A percentile compares a stretch with the other conserved stretches of the same genome.
These are phyloP conservation scores for Cossypha polioptera DNA, from an alignment of 2,797 vertebrate genomes.

Conservation along the genomic window DNA sequence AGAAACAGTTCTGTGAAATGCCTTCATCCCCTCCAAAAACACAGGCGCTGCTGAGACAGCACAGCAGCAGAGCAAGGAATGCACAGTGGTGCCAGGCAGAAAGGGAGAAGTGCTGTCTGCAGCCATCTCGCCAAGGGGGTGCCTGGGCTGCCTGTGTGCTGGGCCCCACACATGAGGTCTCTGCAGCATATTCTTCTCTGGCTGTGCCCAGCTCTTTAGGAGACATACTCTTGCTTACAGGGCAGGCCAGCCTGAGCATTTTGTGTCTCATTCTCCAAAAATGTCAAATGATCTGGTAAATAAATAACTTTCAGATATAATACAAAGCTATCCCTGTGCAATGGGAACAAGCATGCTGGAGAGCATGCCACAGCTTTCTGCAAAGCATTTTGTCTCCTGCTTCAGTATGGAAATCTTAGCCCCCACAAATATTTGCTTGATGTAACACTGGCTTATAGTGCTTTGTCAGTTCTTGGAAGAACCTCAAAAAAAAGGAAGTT, in stretches of 20 bases:
- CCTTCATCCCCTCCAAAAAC: background rate
- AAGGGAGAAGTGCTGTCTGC: background rate
- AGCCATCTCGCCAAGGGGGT: background rate
- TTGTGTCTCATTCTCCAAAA: background rate
- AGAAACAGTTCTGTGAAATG: background rate
- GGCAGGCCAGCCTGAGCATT: background rate
- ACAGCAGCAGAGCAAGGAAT: background rate
- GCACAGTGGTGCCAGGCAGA: background rate
- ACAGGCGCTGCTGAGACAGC: background rate
- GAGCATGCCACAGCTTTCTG: background rate
- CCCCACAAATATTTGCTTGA: constrained; percentile 27
- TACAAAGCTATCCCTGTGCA: constrained; percentile 7
- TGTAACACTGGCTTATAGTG: background rate
- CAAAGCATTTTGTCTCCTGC: background rate
- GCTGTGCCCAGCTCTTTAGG: background rate
- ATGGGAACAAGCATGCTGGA: background rate
- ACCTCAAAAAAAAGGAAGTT: background rate
- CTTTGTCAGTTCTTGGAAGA: background rate
- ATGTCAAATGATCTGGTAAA: constrained; percentile 25
- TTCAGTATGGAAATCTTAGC: background rate
- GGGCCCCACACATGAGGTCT: background rate
- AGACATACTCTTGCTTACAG: background rate
- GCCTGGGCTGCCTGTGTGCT: background rate
- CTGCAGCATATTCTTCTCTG: background rate
- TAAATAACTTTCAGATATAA: constrained; percentile 1